Evolutionary conservation across 2,888 invertebrate genomes (phyloP).

Genomic region (Merodon equestris): DNA sequence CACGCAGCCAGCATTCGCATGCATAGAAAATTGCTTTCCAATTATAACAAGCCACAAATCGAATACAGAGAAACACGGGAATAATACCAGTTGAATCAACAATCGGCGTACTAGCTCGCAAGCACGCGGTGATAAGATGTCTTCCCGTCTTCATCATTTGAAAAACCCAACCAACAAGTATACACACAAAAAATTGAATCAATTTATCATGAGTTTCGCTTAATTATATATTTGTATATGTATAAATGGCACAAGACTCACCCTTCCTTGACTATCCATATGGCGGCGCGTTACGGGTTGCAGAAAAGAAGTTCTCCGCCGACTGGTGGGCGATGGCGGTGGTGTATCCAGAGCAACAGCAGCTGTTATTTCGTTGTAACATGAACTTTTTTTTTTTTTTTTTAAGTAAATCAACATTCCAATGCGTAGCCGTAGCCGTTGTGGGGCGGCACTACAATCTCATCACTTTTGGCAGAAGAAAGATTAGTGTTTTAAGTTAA

Average conservation of each 20-base stretch:
- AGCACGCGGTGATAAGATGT: too few relatives aligned
- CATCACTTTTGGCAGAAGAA: conserved; percentile 63
- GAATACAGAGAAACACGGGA: too few relatives aligned
- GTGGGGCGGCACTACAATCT: conserved; percentile 55
- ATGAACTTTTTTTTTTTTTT: conserved; percentile 1
- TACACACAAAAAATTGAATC: conserved; percentile 29
- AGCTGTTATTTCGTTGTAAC: conserved; percentile 28
- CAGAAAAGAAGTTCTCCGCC: background rate
- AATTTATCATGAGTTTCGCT: background rate
- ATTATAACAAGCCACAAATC: too few relatives aligned
- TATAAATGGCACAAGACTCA: conserved; percentile 30
- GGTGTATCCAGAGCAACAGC: conserved; percentile 27
- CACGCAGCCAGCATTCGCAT: too few relatives aligned
- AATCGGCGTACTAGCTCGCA: too few relatives aligned
- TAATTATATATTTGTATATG: too few relatives aligned
- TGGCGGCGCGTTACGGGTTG: too few relatives aligned
- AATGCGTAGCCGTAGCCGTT: conserved; percentile 36
- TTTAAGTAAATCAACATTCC: conserved; percentile 61
- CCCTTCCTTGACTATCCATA: conserved; percentile 51
- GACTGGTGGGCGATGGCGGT: background rate
- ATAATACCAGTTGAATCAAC: too few relatives aligned
- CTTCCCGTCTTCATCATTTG: too few relatives aligned
- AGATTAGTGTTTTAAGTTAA: conserved; percentile 52
- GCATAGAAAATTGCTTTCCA: too few relatives aligned
- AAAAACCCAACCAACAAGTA: too few relatives aligned